Percentiles rank a stretch among this genome's conserved stretches.
phyloP scores from a whole-genome alignment of 64 coral and sea anemone species.

The Stichodactyla mertensii region DNA sequence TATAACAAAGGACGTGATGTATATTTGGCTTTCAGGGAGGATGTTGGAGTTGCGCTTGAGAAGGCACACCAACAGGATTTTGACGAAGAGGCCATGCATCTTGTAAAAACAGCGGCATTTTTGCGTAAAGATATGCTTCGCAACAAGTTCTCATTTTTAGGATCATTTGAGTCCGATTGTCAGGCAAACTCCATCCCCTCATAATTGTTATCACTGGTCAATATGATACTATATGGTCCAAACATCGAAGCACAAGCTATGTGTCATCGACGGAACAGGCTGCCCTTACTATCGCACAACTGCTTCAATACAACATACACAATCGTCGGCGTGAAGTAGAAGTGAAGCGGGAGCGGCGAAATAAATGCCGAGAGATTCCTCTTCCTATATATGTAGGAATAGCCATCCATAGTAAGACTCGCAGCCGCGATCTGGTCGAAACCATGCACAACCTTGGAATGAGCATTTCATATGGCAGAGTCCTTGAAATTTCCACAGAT shows the following conservation, averaged over 20 bases:
- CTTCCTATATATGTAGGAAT: conserved; percentile 43
- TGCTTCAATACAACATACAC: conserved; percentile 33
- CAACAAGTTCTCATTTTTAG: conserved; percentile 23
- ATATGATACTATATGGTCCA: conserved; percentile 41
- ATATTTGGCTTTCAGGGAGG: conserved; percentile 20
- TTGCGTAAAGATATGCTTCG: conserved; percentile 43
- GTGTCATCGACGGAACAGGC: conserved; percentile 4
- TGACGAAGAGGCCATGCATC: conserved; percentile 48
- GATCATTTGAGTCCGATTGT: conserved; percentile 34
- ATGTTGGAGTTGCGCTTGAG: conserved; percentile 29
- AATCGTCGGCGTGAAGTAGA: conserved; percentile 18
- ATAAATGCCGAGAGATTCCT: conserved; percentile 42
- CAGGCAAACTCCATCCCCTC: conserved; percentile 46
- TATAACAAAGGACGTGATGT: conserved; percentile 51
- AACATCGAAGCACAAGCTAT: conserved; percentile 28
- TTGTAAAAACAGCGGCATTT: conserved; percentile 45
- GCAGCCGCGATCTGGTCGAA: conserved; percentile 35
- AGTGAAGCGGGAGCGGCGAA: conserved; percentile 24
- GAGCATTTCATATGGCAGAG: conserved; percentile 29
- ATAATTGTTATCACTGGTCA: conserved; percentile 39
- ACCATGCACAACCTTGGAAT: conserved; percentile 13
- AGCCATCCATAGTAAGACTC: conserved; percentile 39
- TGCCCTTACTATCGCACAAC: conserved; percentile 27
- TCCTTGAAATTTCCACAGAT: conserved; percentile 41
- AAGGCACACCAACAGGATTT: conserved; percentile 29